Percentiles rank a stretch among this genome's conserved stretches.
These are phyloP conservation scores for Tribolium freemani DNA, from an alignment of 2,888 invertebrate species.

Conservation along the genomic window DNA sequence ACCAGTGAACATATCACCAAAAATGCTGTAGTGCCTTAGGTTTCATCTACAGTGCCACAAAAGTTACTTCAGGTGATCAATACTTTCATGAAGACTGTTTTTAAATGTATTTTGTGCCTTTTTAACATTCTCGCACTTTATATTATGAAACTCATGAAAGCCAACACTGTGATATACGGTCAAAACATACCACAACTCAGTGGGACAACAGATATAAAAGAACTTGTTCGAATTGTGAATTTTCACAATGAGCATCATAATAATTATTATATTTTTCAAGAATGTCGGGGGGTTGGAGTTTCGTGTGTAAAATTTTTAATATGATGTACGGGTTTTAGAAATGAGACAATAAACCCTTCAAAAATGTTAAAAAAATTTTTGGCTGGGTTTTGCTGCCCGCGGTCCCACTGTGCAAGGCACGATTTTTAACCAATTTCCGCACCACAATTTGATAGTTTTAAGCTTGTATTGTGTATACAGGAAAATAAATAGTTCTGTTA, in stretches of 20 bases:
- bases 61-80: not conserved
- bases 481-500: not conserved
- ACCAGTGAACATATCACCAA: constrained; percentile 27
- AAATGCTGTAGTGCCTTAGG: constrained; percentile 30
- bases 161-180: constrained; percentile 40
- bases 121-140: constrained; percentile 32
- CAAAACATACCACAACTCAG: constrained; percentile 1
- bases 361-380: too few species aligned
- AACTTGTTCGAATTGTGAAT: too few species aligned
- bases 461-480: constrained; percentile 13
- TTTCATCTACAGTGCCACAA: not conserved
- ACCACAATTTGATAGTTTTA: not conserved
- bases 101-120: constrained; percentile 28
- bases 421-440: not conserved
- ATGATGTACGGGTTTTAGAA: too few species aligned
- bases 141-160: constrained; percentile 9
- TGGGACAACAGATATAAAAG: too few species aligned
- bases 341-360: too few species aligned
- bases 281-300: too few species aligned
- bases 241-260: too few species aligned
- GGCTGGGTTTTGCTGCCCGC: too few species aligned
- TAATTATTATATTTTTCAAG: too few species aligned
- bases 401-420: too few species aligned
- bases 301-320: too few species aligned
- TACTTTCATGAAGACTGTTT: constrained; percentile 26